Evolutionary conservation across 2,113 vertebrate genomes (phyloP).

Genomic region (Tapirus terrestris): DNA sequence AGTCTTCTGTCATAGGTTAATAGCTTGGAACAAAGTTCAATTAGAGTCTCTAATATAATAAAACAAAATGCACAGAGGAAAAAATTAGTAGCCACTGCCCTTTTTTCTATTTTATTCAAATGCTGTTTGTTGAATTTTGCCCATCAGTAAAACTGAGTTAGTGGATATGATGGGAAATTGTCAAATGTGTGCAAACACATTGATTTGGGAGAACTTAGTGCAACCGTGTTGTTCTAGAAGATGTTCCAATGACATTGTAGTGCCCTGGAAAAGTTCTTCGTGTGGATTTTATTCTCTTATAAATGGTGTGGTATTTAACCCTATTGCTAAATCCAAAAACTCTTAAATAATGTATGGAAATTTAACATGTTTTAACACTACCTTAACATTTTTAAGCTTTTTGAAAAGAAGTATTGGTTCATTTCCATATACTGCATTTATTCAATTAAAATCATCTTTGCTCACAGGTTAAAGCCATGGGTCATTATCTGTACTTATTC

Average conservation of each 20-base stretch:
- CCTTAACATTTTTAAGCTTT: conserved; percentile 47
- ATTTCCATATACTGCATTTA: conserved; percentile 55
- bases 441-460: conserved; percentile 64
- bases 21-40: conserved; percentile 88
- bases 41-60: conserved; percentile 81
- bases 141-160: not conserved
- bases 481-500: conserved; percentile 33
- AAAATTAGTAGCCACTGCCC: conserved; percentile 75
- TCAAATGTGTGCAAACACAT: not conserved
- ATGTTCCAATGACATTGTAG: not conserved
- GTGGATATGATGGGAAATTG: not conserved
- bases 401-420: conserved; percentile 28
- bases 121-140: conserved; percentile 2
- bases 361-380: not conserved
- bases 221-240: not conserved
- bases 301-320: not conserved
- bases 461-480: conserved; percentile 27
- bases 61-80: conserved; percentile 74
- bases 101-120: conserved; percentile 37
- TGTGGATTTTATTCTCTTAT: conserved; percentile 9
- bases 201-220: not conserved
- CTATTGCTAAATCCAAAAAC: not conserved
- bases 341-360: not conserved
- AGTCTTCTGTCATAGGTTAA: conserved; percentile 88
- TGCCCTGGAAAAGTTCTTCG: not conserved